Evolutionary conservation across 2,888 invertebrate species (phyloP), one percentile per base, ranked within the genome.

Genomic region (Lordiphosa andalusiaca): DNA sequence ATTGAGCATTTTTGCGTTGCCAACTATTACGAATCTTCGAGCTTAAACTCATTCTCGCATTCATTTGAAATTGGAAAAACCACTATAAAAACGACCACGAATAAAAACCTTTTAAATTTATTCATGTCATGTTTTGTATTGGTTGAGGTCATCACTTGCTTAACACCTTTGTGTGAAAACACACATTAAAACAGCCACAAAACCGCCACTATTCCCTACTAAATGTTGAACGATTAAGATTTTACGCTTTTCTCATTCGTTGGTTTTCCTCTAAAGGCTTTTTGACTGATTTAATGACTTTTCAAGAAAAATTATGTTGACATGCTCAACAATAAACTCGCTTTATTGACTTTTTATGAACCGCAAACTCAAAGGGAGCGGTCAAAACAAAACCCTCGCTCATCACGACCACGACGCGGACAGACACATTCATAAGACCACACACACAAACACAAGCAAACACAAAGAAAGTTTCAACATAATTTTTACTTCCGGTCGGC

Each of bases 311-410:
- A 72, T 74, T 59, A 70, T 72, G 78, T 72, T 78, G 69, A 81
- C 80, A 70, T 59, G 49, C 59, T 52, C 49, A 51, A 72, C 68
- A 66, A 83, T 80, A 83, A 80, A 80, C 65, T 60, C 52, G 49
- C 65, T 83, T 83, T 81, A 83, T 83, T 76, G 84, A 70, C 72
- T 72, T 80, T 83, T 80, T 80, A 80, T 80, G 81, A 72, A 80
- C 84, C 84, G 68, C 77, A 83, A 73, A 66, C 47, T 51, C 49
- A 49, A 53, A 46, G 38, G 42, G 44, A 51, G 53, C 48, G 42
- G 42, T 52, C 65, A 57, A 82, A 82, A 67, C 69, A 81, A 74
- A 77, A 70, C 55, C 52, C 46, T 38, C 44, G 50, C 65, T 58
- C 47, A 50, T 51, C 68, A 47, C 42, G 40, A 69, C 42, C 52